Base-by-base conservation (phyloP, 2,888 invertebrate genomes). In the Creontiades dilutus region DNA sequence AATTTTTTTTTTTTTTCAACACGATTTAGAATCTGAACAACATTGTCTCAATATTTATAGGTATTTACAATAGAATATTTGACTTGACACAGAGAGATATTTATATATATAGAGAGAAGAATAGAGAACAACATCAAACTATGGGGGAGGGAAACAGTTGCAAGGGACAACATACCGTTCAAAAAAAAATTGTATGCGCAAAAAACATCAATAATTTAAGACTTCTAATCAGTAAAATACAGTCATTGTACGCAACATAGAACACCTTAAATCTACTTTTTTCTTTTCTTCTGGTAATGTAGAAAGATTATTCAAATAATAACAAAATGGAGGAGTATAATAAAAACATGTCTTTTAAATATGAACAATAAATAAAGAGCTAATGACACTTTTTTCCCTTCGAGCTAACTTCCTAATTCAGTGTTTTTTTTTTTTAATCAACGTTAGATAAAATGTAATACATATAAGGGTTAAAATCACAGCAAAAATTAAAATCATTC, bases 381-480 rank as follows among this genome's bases (percentile, higher is more conserved):
- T 88, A 52, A 75, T 86, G 85, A 86, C 88, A 46, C 48, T 82
- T 27, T 81, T 37, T 89, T n/a, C n/a, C 46, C 28, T n/a, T 55
- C 89, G 57, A 86, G 80, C 89, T 90, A 82, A 82, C 75, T 55
- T 78, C 68, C 86, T 86, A 89, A 52, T 61, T 90, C 57, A 89
- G 7, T 86, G 82, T 90, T 88, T 87, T 86, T 84, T 16, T 86
- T 1, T 86, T 84, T 61, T 47, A 89, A 89, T 78, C 89, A 84
- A 90, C 37, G 76, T 88, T 87, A 90, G 87, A 86, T 82, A 86
- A 90, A 86, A 86, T 90, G 85, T 90, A 90, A 90, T 90, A 90
- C 89, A 89, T 82, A 84, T 23, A 61, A 52, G 90, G 86, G 76
- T 90, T 80, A 90, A 88, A 90, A 90, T 90, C 90, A 90, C 90